Evolutionary conservation across 2,113 vertebrate species (phyloP).

Genomic region (Leucoraja erinaceus): DNA sequence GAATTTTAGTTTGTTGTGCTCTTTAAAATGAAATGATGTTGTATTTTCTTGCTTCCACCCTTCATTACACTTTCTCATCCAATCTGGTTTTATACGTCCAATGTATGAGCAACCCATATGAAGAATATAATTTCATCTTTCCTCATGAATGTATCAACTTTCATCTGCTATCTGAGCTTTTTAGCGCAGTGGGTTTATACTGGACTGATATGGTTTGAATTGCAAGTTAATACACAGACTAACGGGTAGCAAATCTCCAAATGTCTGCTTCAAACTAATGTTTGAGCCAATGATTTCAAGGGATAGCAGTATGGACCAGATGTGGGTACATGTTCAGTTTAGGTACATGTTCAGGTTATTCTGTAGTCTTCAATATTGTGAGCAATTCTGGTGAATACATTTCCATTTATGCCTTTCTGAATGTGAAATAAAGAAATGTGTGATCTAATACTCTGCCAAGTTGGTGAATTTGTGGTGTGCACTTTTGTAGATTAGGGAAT

Average conservation of each 20-base stretch:
- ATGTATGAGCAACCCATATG: neutral
- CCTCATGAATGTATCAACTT: neutral
- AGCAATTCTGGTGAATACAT: neutral
- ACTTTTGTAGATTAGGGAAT: neutral
- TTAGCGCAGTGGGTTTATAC: neutral
- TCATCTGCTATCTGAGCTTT: neutral
- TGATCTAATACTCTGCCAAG: neutral
- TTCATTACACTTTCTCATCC: neutral
- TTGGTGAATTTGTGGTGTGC: neutral
- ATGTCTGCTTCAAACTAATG: neutral
- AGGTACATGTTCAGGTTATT: neutral
- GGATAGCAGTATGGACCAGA: too few species aligned
- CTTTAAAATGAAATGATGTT: neutral
- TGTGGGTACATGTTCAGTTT: too few species aligned
- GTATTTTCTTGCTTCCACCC: too few species aligned
- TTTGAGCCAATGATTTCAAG: neutral
- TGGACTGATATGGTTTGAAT: neutral
- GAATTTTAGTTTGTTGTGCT: neutral
- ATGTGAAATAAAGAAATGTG: slow-evolving; percentile 1
- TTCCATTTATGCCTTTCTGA: neutral
- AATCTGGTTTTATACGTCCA: neutral
- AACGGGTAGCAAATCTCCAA: neutral
- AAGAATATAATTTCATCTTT: neutral
- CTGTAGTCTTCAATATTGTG: neutral
- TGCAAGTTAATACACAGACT: neutral